Evolutionary conservation across 2,113 vertebrate species (phyloP), one percentile per base, ranked within the genome.

Genomic region (Aptenodytes patagonicus): DNA sequence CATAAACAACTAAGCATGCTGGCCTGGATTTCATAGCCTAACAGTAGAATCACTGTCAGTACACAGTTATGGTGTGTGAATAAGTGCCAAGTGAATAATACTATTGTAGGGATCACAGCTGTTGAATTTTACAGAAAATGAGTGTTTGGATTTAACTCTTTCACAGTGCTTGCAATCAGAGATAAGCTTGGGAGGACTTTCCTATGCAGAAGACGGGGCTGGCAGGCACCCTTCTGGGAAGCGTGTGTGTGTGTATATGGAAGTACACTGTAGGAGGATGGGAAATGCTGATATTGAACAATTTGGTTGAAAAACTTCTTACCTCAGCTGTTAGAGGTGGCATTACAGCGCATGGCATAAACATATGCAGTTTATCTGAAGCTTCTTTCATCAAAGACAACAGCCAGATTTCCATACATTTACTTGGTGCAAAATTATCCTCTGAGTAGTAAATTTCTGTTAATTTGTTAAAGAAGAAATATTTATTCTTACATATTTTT

Each of bases 181-280:
- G 0, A 62, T 61, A 52, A 79, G 6, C 13, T 44, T 71, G 17
- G 29, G 36, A 61, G 46, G 17, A 52, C 34, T 66, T 83, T 38
- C 13, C 24, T 62, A 2, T 2, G 7, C 29, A 47, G 65, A 60
- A 73, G 26, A 24, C 46, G 14, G 9, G 9, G 6, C 14, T 65
- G 42, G 34, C 21, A 60, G 18, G 4, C 52, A 52, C 9, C 17
- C 13, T 64, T 58, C 38, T 54, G 38, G 3, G 1, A 34, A 42
- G 20, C 0, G 2, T n/a, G 17, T 46, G 36, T 20, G 2, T 29
- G 2, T 36, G 2, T 17, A 1, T 40, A 5, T 44, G 21, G 18
- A 60, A 64, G 25, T 49, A 36, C 0, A 3, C 16, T 42, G 26
- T 32, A 42, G 5, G 18, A 69, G 34, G 44, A 54, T 26, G 9